phyloP scores from a whole-genome alignment of 2,888 invertebrate species.

The Yponomeuta plumbellus region DNA sequence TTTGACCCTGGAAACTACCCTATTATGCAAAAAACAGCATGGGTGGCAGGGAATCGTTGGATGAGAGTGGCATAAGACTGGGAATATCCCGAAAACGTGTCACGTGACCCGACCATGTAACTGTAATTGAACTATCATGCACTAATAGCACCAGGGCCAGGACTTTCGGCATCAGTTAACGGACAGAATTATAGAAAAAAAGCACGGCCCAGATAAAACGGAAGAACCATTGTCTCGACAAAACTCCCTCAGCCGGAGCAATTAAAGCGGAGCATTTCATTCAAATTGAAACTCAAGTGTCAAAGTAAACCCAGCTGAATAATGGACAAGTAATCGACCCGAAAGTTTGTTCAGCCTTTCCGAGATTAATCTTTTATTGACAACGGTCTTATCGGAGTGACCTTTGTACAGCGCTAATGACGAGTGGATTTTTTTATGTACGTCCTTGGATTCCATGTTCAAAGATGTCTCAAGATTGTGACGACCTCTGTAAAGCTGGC shows the following conservation, averaged over 20 bases:
- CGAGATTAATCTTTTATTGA: constrained; percentile 1
- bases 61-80: too few relatives aligned
- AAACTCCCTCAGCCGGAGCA: neutral
- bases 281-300: neutral
- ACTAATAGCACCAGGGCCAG: too few relatives aligned
- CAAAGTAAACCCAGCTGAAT: neutral
- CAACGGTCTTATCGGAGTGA: neutral
- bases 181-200: neutral
- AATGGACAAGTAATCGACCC: neutral
- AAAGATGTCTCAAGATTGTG: neutral
- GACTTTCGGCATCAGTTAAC: too few relatives aligned
- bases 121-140: too few relatives aligned
- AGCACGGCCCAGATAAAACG: neutral
- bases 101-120: too few relatives aligned
- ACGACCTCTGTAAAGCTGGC: too few relatives aligned
- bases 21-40: too few relatives aligned
- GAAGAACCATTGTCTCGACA: neutral
- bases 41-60: too few relatives aligned
- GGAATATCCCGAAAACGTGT: too few relatives aligned
- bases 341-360: neutral
- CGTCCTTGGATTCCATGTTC: neutral
- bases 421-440: neutral
- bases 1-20: too few relatives aligned
- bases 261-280: neutral
- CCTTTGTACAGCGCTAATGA: neutral